Base-by-base conservation (phyloP, 2,888 invertebrate species). In the Tachina lurida region DNA sequence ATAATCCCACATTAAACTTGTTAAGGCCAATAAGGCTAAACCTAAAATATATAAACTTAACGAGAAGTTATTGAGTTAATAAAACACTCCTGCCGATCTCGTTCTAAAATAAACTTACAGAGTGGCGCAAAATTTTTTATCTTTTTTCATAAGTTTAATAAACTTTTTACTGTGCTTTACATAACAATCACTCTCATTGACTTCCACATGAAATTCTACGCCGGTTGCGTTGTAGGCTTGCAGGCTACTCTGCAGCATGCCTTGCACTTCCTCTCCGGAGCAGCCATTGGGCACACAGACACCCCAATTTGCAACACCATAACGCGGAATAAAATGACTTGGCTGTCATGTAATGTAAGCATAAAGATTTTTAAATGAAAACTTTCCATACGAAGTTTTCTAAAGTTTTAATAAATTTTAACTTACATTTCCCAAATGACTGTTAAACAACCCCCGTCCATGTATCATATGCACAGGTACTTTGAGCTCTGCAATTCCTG, bases 301-400 rank as follows among this genome's bases (percentile, higher is more conserved):
- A 1, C 95, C 96, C 96, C 96, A 96, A 89, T 95, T 95, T 87
- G 95, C 93, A 87, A 95, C 95, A 39, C 95, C 95, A 92, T 95
- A 96, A 89, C 95, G 95, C 76, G 96, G 96, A 91, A 95, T 94
- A 92, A 96, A 95, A 93, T 96, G 95, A 91, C 95, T 95, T 89
- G 95, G 95, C 96, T 96, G 93, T n/a, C 4, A 87, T n/a, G n/a
- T n/a, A 87, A 17, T 19, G 22, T n/a, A 41, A 60, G 43, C 2
- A 31, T 31, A 31, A 31, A 31, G 2, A 4, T 31, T 31, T 31
- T 31, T 4, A 76, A 41, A 63, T n/a, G 17, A 68, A 41, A 10
- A 10, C 5, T 17, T 52, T 22, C n/a, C 39, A 60, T 12, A 19
- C 3, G 65, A 3, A 45, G 8, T 19, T 60, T 68, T 43, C 67